Conservation (phyloP, 30 jellyfish, hydroid and myxozoan genomes). For the Aurelia aurita complex sp. Pacific region DNA sequence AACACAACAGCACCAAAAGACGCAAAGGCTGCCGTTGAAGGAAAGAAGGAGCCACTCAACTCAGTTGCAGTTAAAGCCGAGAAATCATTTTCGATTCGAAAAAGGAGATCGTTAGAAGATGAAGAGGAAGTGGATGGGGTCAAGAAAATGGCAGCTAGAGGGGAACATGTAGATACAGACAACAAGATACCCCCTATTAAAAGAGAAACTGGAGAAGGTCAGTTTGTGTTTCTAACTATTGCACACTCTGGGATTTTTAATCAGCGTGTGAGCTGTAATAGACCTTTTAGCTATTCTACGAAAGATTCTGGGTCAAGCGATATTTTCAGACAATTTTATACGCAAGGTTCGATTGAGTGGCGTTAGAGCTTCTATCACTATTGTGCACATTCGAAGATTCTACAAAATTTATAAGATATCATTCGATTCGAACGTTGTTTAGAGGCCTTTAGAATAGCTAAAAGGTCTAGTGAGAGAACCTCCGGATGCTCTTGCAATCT, state of each 20-base stretch:
- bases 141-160: slow-evolving; percentile 77
- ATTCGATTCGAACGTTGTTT: too few species aligned
- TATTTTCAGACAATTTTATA: too few species aligned
- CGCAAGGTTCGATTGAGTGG: too few species aligned
- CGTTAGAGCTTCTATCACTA: too few species aligned
- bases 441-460: too few species aligned
- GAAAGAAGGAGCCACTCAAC: slow-evolving; percentile 5
- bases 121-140: slow-evolving; percentile 65
- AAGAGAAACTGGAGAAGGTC: slow-evolving; percentile 44
- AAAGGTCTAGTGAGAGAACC: too few species aligned
- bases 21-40: neutral
- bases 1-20: slow-evolving; percentile 6
- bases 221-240: neutral
- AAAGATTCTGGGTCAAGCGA: too few species aligned
- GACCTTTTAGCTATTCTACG: too few species aligned
- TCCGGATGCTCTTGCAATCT: too few species aligned
- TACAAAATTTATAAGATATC: too few species aligned
- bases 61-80: slow-evolving; percentile 37
- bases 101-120: slow-evolving; percentile 53
- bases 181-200: slow-evolving; percentile 18
- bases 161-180: slow-evolving; percentile 19
- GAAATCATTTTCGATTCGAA: slow-evolving; percentile 40
- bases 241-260: neutral
- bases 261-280: too few species aligned
- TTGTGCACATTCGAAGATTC: too few species aligned